These are phyloP conservation scores for Anomalospiza imberbis DNA, from an alignment of 2,797 vertebrate genomes.

Conservation along the genomic window DNA sequence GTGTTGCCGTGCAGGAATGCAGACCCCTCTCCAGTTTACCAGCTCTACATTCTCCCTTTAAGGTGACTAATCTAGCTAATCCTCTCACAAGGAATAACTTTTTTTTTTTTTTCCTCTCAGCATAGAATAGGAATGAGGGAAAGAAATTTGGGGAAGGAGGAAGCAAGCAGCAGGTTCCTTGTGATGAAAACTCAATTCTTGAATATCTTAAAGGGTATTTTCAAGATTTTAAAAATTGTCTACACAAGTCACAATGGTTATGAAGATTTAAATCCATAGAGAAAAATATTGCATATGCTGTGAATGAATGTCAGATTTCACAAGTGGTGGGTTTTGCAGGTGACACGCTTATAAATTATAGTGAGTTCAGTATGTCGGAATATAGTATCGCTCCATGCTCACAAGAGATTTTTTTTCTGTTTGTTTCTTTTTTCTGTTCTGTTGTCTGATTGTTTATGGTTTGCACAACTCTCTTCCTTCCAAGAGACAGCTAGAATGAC, in stretches of 20 bases:
- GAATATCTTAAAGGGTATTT: not conserved
- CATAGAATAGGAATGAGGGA: not conserved
- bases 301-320: not conserved
- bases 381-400: not conserved
- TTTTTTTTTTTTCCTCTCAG: not conserved
- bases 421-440: not conserved
- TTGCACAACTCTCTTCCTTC: not conserved
- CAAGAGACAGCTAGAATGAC: not conserved
- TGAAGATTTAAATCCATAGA: not conserved
- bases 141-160: not conserved
- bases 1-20: not conserved
- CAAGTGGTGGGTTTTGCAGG: not conserved
- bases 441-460: not conserved
- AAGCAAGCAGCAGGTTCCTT: not conserved
- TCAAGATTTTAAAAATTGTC: not conserved
- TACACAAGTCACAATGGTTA: not conserved
- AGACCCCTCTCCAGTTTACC: not conserved
- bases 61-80: not conserved
- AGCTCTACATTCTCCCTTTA: not conserved
- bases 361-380: constrained; percentile 4
- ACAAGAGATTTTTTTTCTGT: not conserved
- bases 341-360: not conserved
- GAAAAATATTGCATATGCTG: not conserved
- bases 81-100: not conserved
- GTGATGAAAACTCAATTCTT: not conserved